Base-by-base conservation (phyloP, 2,113 vertebrate species). In the Hippotragus niger region DNA sequence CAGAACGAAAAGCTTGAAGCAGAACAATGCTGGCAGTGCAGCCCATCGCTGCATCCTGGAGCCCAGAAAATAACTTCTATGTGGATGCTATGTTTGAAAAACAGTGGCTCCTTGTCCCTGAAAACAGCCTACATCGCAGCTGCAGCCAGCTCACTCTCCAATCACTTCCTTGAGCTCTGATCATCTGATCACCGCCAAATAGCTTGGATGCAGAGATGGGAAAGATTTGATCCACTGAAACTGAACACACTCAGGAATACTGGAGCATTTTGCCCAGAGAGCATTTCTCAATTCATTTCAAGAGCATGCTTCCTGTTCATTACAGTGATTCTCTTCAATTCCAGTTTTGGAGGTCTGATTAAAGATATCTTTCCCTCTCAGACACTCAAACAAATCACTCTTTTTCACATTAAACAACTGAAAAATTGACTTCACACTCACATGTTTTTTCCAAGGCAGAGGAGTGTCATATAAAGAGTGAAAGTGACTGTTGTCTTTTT, bases 1-100 rank as follows among this genome's bases (percentile, higher is more conserved):
- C 99, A 89, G 99, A 99, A 93, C 99, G 99, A 93, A 99, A 99
- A 98, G 99, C 99, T 96, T 99, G 99, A 81, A 99, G 99, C 97
- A 99, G 99, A 98, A 99, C 99, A 99, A 99, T 99, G 97, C 99
- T 99, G 99, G 99, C 99, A 88, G 99, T 99, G 98, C 99, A 99
- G 97, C 99, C 99, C 99, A 99, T 99, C 97, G 99, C 99, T 99
- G 99, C 99, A 99, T 99, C 99, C 99, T 99, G 98, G 99, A 99
- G 98, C 98, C 99, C 98, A 99, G 99, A 98, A 98, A 99, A 99
- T 99, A 99, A 99, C 99, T 99, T 99, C 99, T 99, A 98, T 99
- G 99, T 99, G 98, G 98, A 98, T 98, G 99, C 99, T 99, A 95
- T 98, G 98, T 99, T 99, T 98, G 99, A 98, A 98, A 99, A 99